phyloP scores from a whole-genome alignment of 2,888 invertebrate genomes.

The Drosophila demipolita region DNA sequence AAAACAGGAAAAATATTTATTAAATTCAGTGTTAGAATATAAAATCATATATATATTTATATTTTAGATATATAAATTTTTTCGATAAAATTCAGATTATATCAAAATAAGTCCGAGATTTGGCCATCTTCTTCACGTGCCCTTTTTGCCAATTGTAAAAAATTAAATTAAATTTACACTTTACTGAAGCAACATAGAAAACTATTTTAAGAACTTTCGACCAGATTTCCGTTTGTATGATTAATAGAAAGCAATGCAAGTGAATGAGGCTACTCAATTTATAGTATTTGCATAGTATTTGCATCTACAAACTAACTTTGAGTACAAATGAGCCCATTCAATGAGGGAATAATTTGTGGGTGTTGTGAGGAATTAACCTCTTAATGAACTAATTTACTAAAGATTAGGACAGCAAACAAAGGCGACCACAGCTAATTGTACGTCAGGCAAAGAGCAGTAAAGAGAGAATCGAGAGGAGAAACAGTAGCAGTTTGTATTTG shows the following conservation, averaged over 20 bases:
- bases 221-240: background rate
- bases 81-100: too few species aligned
- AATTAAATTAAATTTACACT: background rate
- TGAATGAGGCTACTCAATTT: background rate
- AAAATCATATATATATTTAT: background rate
- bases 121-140: too few species aligned
- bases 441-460: slow-evolving; percentile 35
- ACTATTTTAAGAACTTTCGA: background rate
- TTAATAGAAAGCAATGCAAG: background rate
- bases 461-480: slow-evolving; percentile 40
- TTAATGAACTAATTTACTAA: slow-evolving; percentile 85
- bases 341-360: slow-evolving; percentile 79
- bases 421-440: slow-evolving; percentile 69
- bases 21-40: too few species aligned
- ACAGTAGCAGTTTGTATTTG: background rate
- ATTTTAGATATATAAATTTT: background rate
- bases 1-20: background rate
- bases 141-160: too few species aligned
- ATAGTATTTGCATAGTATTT: slow-evolving; percentile 8
- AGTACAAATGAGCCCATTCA: slow-evolving; percentile 17
- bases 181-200: background rate
- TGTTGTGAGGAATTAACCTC: slow-evolving; percentile 85
- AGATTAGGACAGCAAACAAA: slow-evolving; percentile 81
- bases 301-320: slow-evolving; percentile 6
- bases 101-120: background rate